phyloP scores from a whole-genome alignment of 2,113 vertebrate species.

The Scomber japonicus region DNA sequence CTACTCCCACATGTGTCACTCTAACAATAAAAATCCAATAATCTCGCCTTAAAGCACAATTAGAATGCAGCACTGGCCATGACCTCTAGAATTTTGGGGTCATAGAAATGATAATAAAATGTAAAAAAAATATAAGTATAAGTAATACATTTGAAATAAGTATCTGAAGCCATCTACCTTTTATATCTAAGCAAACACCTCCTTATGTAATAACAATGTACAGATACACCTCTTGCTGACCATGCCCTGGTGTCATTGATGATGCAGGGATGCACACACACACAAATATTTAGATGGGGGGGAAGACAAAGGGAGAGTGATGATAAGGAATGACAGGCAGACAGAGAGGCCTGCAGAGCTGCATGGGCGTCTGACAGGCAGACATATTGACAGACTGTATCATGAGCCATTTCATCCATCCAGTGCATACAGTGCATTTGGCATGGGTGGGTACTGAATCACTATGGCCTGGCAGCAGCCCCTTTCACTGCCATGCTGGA shows the following conservation, averaged over 20 bases:
- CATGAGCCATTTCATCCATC: slow-evolving; percentile 25
- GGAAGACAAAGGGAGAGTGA: slow-evolving; percentile 15
- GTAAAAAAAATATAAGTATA: neutral
- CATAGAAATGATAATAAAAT: neutral
- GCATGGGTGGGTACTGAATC: slow-evolving; percentile 34
- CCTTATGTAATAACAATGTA: neutral
- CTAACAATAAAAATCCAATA: slow-evolving; percentile 29
- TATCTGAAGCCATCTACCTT: neutral
- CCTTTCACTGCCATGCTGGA: slow-evolving; percentile 13
- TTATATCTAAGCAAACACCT: neutral
- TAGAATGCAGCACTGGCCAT: neutral
- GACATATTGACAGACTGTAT: slow-evolving; percentile 29
- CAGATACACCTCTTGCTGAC: neutral
- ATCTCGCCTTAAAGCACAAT: slow-evolving; percentile 11
- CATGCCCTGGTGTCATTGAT: neutral
- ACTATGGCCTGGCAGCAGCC: neutral
- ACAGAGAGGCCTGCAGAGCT: neutral
- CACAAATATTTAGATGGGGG: neutral
- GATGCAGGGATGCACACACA: neutral
- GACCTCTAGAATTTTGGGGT: slow-evolving; percentile 41
- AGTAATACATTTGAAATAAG: neutral
- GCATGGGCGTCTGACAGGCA: slow-evolving; percentile 42
- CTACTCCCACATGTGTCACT: neutral
- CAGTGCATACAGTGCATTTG: neutral
- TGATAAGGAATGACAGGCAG: slow-evolving; percentile 10